A percentile compares a stretch with the other conserved stretches of the same genome.
phyloP scores from a whole-genome alignment of 2,113 vertebrate species.

The Sinocyclocheilus anshuiensis region DNA sequence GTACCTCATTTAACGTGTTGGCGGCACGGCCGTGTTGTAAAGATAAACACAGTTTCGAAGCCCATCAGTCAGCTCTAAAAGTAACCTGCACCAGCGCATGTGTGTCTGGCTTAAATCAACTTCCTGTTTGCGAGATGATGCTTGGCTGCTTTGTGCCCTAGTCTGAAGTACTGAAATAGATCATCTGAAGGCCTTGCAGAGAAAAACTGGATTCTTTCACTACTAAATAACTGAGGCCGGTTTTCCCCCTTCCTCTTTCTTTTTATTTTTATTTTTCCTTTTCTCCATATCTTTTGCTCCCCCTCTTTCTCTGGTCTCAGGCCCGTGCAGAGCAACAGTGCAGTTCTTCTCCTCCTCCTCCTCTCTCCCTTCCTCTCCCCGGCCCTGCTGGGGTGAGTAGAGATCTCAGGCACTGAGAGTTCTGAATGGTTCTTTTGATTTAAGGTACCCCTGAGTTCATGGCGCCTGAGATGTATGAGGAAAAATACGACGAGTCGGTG shows the following conservation, averaged over 20 bases:
- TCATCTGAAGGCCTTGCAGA: slow-evolving; percentile 74
- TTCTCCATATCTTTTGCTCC: slow-evolving; percentile 43
- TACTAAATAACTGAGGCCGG: slow-evolving; percentile 76
- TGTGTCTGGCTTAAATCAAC: slow-evolving; percentile 3
- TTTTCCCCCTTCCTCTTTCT: slow-evolving; percentile 65
- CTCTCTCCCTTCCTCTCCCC: slow-evolving; percentile 40
- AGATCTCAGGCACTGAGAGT: slow-evolving; percentile 82
- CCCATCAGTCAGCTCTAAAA: slow-evolving; percentile 25
- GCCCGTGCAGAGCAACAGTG: slow-evolving; percentile 48
- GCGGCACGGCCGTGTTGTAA: not conserved
- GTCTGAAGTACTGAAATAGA: not conserved
- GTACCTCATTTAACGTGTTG: not conserved
- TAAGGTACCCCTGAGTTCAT: slow-evolving; percentile 99
- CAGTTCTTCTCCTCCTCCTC: not conserved
- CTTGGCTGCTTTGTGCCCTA: slow-evolving; percentile 50
- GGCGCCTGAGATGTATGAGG: slow-evolving; percentile 99
- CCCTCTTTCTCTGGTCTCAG: slow-evolving; percentile 56
- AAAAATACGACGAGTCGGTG: slow-evolving; percentile 98
- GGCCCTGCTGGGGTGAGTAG: slow-evolving; percentile 74
- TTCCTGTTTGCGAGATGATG: not conserved
- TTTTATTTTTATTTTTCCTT: slow-evolving; percentile 63
- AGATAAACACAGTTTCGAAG: not conserved
- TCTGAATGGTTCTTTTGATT: slow-evolving; percentile 83
- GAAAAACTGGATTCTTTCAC: slow-evolving; percentile 67
- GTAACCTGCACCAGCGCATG: not conserved